phyloP scores from a whole-genome alignment of 92 coral and sea anemone species.

The Porites divaricata region DNA sequence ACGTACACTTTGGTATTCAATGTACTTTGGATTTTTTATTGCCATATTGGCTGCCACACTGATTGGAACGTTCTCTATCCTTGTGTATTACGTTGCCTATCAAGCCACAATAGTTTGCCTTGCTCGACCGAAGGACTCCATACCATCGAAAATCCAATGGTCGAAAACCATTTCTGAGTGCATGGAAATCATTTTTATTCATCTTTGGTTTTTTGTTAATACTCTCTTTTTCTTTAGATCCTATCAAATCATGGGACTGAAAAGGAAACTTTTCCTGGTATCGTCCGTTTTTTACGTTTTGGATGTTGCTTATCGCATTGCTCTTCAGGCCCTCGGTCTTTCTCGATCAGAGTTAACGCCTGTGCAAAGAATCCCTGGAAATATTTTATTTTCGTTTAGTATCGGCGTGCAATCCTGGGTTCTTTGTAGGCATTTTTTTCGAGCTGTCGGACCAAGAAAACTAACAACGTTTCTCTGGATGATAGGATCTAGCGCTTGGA shows the following conservation, averaged over 20 bases:
- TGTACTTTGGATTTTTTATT: conserved; percentile 4
- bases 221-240: conserved; percentile 3
- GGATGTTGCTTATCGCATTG: conserved; percentile 8
- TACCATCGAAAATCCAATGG: conserved; percentile 12
- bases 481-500: not conserved
- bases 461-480: not conserved
- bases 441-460: not conserved
- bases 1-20: not conserved
- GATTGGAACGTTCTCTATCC: not conserved
- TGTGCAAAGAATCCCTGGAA: not conserved
- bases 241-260: conserved; percentile 1
- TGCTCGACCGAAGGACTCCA: not conserved
- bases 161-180: not conserved
- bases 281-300: not conserved
- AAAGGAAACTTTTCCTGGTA: not conserved
- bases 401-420: not conserved
- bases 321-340: not conserved
- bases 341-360: conserved; percentile 4
- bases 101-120: not conserved
- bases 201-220: not conserved
- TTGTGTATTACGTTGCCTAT: not conserved
- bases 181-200: not conserved
- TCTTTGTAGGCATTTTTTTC: not conserved
- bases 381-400: not conserved
- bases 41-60: not conserved